Base-by-base conservation (phyloP, 2,797 vertebrate genomes). In the Toxotes lorentzi region DNA sequence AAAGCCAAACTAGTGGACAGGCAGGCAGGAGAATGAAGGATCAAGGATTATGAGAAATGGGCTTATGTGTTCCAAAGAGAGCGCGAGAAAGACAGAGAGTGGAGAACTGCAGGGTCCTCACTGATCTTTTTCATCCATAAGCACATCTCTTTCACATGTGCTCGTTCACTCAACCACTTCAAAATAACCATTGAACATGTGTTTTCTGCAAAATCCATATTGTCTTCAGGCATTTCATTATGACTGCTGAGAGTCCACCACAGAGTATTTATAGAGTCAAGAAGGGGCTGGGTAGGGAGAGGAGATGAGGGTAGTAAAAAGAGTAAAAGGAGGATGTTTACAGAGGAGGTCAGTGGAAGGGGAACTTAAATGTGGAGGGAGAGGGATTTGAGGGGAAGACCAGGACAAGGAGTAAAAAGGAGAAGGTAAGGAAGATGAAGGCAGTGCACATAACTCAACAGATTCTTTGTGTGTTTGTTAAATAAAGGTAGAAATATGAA, bases 221-320 rank as follows among this genome's bases (percentile, higher is more conserved):
- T 94, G 92, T 95, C 85, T 59, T 69, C 62, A 83, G 86, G 84
- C 92, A 94, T 96, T 95, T 95, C 90, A 90, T 91, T 89, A 92
- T 82, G 9, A 47, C 45, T 73, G 45, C 48, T 11, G 4, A 73
- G 38, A 70, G 57, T 56, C 30, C 21, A 68, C 66, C 34, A n/a
- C 64, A 64, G 38, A 62, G 50, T 60, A 54, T 63, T 78, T 71
- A 67, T 38, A 77, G 41, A 69, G 58, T 73, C 50, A 38, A 76
- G 57, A 27, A 11, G 17, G 34, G 56, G 43, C 51, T 58, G 47
- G 62, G 66, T 51, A 69, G 60, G 24, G 24, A 73, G 43, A 61
- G 30, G 58, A 56, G 51, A 76, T 32, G 45, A 34, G 10, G 67
- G 73, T n/a, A 60, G 35, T 75, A 71, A 78, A 70, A 86, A 14